phyloP scores from a whole-genome alignment of 2,113 vertebrate species.

The Corydoras maculifer region DNA sequence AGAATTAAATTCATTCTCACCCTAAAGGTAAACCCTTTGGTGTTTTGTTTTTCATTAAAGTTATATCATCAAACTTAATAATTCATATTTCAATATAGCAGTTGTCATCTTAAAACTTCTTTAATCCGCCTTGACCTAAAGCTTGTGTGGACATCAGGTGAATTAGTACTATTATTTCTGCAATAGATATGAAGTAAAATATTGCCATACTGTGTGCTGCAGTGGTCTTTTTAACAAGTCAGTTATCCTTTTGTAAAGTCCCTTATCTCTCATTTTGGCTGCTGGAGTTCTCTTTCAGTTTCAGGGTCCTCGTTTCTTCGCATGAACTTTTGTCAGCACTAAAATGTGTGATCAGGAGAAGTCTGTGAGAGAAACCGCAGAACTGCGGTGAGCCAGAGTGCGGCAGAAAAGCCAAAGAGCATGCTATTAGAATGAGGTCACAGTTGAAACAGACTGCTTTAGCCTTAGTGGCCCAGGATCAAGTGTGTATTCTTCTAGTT shows the following conservation, averaged over 20 bases:
- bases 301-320: background rate
- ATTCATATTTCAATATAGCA: conserved; percentile 39
- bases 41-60: conserved; percentile 54
- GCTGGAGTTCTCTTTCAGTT: background rate
- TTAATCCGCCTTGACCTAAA: background rate
- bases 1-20: conserved; percentile 51
- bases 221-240: conserved; percentile 20
- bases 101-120: conserved; percentile 37
- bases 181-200: background rate
- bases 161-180: background rate
- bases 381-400: background rate
- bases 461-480: conserved; percentile 8
- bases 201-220: background rate
- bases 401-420: background rate
- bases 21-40: conserved; percentile 50
- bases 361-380: background rate
- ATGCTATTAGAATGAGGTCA: conserved; percentile 10
- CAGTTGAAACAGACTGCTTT: conserved; percentile 18
- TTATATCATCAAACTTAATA: conserved; percentile 53
- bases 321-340: background rate
- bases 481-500: background rate
- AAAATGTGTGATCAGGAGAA: background rate
- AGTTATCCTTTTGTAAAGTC: conserved; percentile 31
- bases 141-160: conserved; percentile 5
- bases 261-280: conserved; percentile 35